These are phyloP conservation scores for Eueremaeus valkanovi DNA, from an alignment of 2,888 invertebrate species.

Conservation along the genomic window DNA sequence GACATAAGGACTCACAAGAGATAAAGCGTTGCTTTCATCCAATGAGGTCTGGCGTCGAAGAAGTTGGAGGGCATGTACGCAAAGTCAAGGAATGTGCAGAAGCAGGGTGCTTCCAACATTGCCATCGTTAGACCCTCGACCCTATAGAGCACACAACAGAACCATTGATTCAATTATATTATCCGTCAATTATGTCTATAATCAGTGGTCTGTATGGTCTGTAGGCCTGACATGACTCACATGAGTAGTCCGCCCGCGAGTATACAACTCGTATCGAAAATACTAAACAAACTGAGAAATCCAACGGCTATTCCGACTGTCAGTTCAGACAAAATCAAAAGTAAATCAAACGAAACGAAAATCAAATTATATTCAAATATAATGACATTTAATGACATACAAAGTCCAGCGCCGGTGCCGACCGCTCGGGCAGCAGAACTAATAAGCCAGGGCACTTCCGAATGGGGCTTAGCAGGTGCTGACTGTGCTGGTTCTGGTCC, in stretches of 20 bases:
- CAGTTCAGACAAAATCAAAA: slow-evolving; percentile 6
- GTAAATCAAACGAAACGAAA: neutral
- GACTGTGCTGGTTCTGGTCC: neutral
- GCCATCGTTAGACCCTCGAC: slow-evolving; percentile 78
- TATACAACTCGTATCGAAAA: slow-evolving; percentile 38
- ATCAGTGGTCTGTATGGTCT: neutral
- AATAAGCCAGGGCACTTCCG: slow-evolving; percentile 41
- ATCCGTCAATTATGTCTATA: neutral
- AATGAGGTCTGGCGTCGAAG: slow-evolving; percentile 77
- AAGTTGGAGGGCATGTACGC: slow-evolving; percentile 76
- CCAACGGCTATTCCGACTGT: slow-evolving; percentile 43
- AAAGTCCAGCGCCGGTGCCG: slow-evolving; percentile 40
- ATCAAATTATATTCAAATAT: neutral
- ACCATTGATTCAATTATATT: too few relatives aligned
- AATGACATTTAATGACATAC: slow-evolving; percentile 30
- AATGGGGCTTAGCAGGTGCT: neutral
- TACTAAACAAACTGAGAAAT: slow-evolving; percentile 30
- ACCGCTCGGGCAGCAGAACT: slow-evolving; percentile 34
- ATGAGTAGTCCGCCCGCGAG: slow-evolving; percentile 39
- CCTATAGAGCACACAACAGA: too few relatives aligned
- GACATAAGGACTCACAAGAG: slow-evolving; percentile 64
- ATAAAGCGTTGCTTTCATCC: slow-evolving; percentile 82
- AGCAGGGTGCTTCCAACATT: slow-evolving; percentile 91
- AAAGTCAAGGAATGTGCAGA: slow-evolving; percentile 92
- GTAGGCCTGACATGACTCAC: slow-evolving; percentile 15